Percentiles rank a stretch among this genome's conserved stretches.
Conservation (phyloP, 2,797 vertebrate species). For the Anas acuta region DNA sequence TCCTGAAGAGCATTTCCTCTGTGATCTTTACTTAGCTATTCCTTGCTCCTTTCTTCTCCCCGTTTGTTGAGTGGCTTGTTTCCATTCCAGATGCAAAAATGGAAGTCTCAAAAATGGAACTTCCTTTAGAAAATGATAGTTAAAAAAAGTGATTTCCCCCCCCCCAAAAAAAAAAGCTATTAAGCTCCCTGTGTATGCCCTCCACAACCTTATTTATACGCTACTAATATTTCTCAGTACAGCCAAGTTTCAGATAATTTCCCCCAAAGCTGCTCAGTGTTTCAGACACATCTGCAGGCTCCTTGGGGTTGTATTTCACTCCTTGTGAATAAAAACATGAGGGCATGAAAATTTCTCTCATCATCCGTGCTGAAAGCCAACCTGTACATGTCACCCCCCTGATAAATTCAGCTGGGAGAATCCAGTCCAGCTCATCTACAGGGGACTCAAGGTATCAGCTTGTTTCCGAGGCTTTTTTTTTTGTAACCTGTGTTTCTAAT, state of each 20-base stretch:
- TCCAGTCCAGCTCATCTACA: neutral
- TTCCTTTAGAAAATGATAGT: neutral
- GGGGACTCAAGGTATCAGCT: neutral
- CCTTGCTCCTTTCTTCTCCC: neutral
- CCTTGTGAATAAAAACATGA: neutral
- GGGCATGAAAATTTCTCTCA: neutral
- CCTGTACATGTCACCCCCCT: accelerated
- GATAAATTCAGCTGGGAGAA: neutral
- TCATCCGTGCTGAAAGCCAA: neutral
- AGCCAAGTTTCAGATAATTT: neutral
- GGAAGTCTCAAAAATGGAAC: neutral
- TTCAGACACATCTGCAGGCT: neutral
- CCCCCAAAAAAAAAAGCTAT: neutral
- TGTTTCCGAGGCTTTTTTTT: neutral
- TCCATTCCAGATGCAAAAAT: neutral
- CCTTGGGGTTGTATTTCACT: neutral
- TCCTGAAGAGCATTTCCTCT: constrained; percentile 6
- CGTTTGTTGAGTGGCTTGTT: neutral
- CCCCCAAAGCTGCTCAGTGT: neutral
- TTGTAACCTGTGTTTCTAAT: neutral
- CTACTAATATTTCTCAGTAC: neutral
- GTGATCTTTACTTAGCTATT: neutral
- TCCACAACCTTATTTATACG: neutral
- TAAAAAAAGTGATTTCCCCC: neutral
- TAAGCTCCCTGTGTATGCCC: neutral